Base-by-base conservation (phyloP, 2,888 invertebrate species). In the Mythimna ferrago region DNA sequence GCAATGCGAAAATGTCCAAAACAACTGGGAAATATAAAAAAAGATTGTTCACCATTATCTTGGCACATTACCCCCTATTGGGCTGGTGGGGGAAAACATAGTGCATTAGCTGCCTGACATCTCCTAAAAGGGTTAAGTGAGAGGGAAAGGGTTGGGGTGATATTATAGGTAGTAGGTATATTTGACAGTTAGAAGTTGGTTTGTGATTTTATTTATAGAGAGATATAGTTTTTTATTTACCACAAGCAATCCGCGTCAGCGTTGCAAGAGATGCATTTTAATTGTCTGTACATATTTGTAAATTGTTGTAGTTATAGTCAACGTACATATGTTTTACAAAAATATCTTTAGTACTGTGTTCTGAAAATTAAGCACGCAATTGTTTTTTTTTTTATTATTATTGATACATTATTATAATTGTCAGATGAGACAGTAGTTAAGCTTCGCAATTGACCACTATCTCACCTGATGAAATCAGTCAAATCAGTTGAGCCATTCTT, bases 61-160 rank as follows among this genome's bases (percentile, higher is more conserved):
- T 62, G 61, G 64, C 35, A 73, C 70, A 76, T 81, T 82, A 81
- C 70, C 72, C 72, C 78, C 73, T 70, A 51, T 66, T 72, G 76
- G 64, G 68, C 32, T 53, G 53, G 64, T 53, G 57, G 60, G 63
- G 54, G 70, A 69, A 78, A 84, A 81, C 41, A 71, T 66, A 82
- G 78, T 84, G 76, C 82, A 83, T 84, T 84, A 81, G 76, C 73
- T 70, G 71, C 64, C 73, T 84, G 76, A 71, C 78, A 84, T 66
- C 56, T 60, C 26, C 41, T 78, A 66, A 76, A 83, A 76, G 85
- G 70, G 85, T 83, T 83, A 82, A 76, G 71, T 72, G 76, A 65
- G 62, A 51, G 71, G 71, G 51, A 68, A 61, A 41, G 11, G 21
- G 53, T 66, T 57, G 38, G 71, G 62, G 66, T 57, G 62, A 53